These are phyloP conservation scores for human (Homo sapiens) DNA, from an alignment of 2,113 vertebrate species.

Conservation along the genomic window GRCh38 chr2:156028501-156029000, in stretches of 20 bases:
- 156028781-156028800: slow-evolving; percentile 34
- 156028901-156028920: too few species aligned
- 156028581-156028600: slow-evolving; percentile 44
- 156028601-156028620: slow-evolving; percentile 22
- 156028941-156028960: too few species aligned
- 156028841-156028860: slow-evolving; percentile 4
- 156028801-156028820: slow-evolving; percentile 35
- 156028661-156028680: slow-evolving; percentile 29
- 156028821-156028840: background rate
- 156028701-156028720: slow-evolving; percentile 45
- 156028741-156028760: slow-evolving; percentile 16
- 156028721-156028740: slow-evolving; percentile 13
- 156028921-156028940: too few species aligned
- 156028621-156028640: slow-evolving; percentile 51
- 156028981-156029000: too few species aligned
- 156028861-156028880: background rate
- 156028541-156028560: background rate
- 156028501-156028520: slow-evolving; percentile 56
- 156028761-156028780: background rate
- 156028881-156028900: background rate
- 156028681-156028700: background rate
- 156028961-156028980: too few species aligned
- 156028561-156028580: slow-evolving; percentile 41
- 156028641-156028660: slow-evolving; percentile 62
- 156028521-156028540: slow-evolving; percentile 61